These are phyloP conservation scores for Micronisus gabar DNA, from an alignment of 2,113 vertebrate species.

Conservation along the genomic window DNA sequence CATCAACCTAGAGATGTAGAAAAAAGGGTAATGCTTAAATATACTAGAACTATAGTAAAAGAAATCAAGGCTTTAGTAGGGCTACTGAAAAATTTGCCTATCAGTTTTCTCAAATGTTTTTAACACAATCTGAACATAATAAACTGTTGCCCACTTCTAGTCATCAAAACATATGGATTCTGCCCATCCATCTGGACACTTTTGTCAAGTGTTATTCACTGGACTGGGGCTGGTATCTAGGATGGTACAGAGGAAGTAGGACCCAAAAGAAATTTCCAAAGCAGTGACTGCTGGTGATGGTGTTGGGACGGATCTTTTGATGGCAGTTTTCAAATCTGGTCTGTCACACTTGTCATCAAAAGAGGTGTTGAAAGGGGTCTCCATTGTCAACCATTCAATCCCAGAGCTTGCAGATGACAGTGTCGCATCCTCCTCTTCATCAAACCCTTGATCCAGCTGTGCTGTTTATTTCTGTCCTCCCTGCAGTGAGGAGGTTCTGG, in stretches of 20 bases:
- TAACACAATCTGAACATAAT: neutral
- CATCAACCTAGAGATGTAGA: neutral
- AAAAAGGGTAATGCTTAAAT: neutral
- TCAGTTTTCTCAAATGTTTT: neutral
- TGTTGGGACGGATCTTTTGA: neutral
- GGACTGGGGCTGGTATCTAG: neutral
- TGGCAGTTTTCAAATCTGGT: neutral
- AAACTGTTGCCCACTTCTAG: neutral
- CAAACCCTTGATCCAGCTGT: neutral
- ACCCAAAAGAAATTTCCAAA: neutral
- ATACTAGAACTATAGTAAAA: neutral
- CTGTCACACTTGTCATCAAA: neutral
- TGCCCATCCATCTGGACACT: neutral
- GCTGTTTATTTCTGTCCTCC: neutral
- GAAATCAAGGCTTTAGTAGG: neutral
- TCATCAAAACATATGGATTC: neutral
- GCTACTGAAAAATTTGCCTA: neutral
- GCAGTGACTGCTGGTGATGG: neutral
- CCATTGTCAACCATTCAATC: neutral
- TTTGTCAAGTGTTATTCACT: neutral
- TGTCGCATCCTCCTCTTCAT: neutral
- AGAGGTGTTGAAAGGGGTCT: neutral
- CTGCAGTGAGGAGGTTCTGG: rapidly evolving
- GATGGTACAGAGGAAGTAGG: neutral
- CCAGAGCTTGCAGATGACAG: neutral